phyloP scores from a whole-genome alignment of 2,888 invertebrate species.

The Drosophila flavopinicola region DNA sequence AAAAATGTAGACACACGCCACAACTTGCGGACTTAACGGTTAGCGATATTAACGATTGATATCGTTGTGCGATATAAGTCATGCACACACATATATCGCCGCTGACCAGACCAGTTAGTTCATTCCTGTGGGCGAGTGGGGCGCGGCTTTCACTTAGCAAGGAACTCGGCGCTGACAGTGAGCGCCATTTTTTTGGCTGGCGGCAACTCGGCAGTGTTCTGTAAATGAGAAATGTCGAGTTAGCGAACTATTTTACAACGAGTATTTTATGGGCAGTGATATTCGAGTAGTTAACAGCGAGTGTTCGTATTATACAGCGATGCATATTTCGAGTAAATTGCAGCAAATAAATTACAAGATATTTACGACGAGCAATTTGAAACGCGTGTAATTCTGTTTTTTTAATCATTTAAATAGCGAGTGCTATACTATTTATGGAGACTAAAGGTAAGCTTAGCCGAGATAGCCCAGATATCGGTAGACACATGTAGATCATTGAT shows the following conservation, averaged over 20 bases:
- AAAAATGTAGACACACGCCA: constrained; percentile 31
- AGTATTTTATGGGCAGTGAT: not conserved
- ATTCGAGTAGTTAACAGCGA: not conserved
- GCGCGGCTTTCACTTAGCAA: constrained; percentile 46
- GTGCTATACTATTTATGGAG: too few species aligned
- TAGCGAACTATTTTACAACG: too few species aligned
- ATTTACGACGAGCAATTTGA: too few species aligned
- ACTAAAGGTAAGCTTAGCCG: too few species aligned
- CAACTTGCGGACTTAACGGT: constrained; percentile 29
- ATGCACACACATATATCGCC: constrained; percentile 12
- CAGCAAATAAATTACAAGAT: too few species aligned
- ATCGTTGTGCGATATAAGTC: constrained; percentile 10
- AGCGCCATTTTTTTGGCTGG: constrained; percentile 62
- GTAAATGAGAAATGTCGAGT: not conserved
- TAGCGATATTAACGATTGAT: constrained; percentile 23
- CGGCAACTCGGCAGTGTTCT: constrained; percentile 59
- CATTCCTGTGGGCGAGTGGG: constrained; percentile 1
- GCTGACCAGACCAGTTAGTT: constrained; percentile 38
- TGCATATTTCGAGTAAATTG: not conserved
- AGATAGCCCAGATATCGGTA: too few species aligned
- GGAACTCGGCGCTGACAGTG: constrained; percentile 40
- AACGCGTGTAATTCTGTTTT: too few species aligned
- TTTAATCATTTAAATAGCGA: too few species aligned
- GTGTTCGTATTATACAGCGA: too few species aligned
- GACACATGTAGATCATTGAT: too few species aligned